phyloP scores from a whole-genome alignment of 2,113 vertebrate genomes.

The Hystrix cristata region DNA sequence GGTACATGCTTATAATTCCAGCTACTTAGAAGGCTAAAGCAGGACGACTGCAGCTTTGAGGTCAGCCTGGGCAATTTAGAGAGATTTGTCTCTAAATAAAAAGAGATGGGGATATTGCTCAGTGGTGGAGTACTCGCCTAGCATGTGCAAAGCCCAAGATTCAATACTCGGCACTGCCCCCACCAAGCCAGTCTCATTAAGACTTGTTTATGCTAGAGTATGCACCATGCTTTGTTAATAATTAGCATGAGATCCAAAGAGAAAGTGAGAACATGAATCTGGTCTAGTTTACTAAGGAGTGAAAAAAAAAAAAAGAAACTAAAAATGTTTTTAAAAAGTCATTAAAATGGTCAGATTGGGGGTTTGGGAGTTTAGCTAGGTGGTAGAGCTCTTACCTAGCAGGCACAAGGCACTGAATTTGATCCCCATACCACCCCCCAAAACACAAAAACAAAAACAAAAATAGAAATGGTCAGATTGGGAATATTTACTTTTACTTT shows the following conservation, averaged over 20 bases:
- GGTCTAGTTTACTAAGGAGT: constrained; percentile 7
- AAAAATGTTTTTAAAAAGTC: not conserved
- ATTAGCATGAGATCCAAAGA: constrained; percentile 7
- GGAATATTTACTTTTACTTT: constrained; percentile 36
- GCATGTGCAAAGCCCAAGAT: not conserved
- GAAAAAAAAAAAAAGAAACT: not conserved
- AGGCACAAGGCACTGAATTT: no score
- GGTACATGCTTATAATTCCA: not conserved
- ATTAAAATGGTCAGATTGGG: constrained; percentile 9
- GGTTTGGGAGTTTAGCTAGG: not conserved
- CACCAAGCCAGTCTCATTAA: not conserved
- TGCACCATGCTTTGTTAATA: not conserved
- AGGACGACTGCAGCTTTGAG: not conserved
- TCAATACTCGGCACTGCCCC: not conserved
- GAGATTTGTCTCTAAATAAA: not conserved
- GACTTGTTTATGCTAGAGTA: not conserved
- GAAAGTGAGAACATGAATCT: not conserved
- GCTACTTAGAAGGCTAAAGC: not conserved
- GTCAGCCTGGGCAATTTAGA: not conserved
- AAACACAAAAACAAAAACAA: no score
- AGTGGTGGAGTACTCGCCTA: not conserved
- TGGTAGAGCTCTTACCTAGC: no score
- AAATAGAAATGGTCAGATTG: not conserved
- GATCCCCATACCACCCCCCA: no score
- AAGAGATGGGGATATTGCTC: not conserved